phyloP scores from a whole-genome alignment of 2,797 vertebrate genomes.

The Sorex maritimensis region DNA sequence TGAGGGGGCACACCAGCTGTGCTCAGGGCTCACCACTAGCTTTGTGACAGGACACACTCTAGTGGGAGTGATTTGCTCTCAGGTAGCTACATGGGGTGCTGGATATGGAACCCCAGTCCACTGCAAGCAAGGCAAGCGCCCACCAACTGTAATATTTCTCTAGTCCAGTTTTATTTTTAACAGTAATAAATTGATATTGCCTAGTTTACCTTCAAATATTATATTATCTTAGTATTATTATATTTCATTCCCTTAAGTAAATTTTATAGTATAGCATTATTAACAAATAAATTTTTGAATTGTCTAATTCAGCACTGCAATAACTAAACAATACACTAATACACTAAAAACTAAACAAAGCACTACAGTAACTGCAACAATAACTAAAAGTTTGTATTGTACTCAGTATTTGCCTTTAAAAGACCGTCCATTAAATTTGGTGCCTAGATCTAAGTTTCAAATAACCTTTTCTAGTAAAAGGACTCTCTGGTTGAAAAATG shows the following conservation, averaged over 20 bases:
- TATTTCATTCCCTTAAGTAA: constrained; percentile 40
- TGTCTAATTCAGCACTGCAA: constrained; percentile 35
- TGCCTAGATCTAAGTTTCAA: constrained; percentile 40
- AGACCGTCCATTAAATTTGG: constrained; percentile 27
- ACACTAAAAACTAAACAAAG: too few species aligned
- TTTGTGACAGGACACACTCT: too few species aligned
- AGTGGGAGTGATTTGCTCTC: too few species aligned
- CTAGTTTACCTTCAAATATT: constrained; percentile 58
- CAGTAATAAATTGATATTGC: constrained; percentile 46
- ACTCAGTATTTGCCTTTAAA: constrained; percentile 51
- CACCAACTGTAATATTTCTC: too few species aligned
- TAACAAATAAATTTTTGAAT: constrained; percentile 32
- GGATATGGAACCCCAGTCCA: too few species aligned
- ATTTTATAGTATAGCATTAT: constrained; percentile 53
- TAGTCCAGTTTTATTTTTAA: neutral
- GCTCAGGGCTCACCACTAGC: too few species aligned
- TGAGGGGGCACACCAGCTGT: too few species aligned
- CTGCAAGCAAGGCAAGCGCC: too few species aligned
- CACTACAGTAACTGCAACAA: neutral
- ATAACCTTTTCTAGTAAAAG: neutral
- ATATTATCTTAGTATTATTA: neutral
- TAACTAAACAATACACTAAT: too few species aligned
- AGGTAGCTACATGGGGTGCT: too few species aligned
- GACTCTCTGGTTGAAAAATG: neutral
- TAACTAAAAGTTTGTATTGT: constrained; percentile 12